phyloP scores from a whole-genome alignment of 2,797 vertebrate genomes.

The Syndactyla subalaris region DNA sequence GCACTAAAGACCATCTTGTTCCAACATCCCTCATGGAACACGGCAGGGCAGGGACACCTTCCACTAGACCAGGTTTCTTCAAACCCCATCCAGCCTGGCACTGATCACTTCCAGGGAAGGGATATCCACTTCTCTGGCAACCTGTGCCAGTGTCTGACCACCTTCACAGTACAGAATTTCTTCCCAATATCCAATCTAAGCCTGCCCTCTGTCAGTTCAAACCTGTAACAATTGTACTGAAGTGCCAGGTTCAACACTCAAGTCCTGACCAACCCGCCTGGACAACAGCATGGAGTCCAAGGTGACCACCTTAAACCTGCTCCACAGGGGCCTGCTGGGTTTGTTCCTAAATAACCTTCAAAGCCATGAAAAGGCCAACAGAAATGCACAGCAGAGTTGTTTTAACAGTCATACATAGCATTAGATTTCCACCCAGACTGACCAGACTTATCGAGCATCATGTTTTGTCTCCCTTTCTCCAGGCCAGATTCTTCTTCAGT shows the following conservation, averaged over 20 bases:
- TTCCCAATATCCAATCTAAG: not conserved
- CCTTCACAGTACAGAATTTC: not conserved
- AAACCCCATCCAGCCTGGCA: not conserved
- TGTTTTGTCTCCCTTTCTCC: fast-evolving
- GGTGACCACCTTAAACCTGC: not conserved
- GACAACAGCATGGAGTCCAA: not conserved
- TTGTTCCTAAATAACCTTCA: not conserved
- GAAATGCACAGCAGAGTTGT: not conserved
- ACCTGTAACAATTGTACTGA: not conserved
- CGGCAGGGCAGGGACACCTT: not conserved
- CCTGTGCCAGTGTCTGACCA: not conserved
- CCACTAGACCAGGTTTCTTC: not conserved
- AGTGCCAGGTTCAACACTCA: not conserved
- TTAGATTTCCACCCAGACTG: not conserved
- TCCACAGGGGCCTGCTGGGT: not conserved
- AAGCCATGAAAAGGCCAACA: not conserved
- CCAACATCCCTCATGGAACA: not conserved
- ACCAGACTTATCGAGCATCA: not conserved
- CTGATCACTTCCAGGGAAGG: not conserved
- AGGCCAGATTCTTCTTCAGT: not conserved
- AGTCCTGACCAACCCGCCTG: not conserved
- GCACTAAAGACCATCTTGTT: not conserved
- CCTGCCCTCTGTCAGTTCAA: not conserved
- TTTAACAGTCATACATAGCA: not conserved
- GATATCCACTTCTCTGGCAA: not conserved